phyloP scores from a whole-genome alignment of 2,113 vertebrate genomes.

The Megaptera novaeangliae region DNA sequence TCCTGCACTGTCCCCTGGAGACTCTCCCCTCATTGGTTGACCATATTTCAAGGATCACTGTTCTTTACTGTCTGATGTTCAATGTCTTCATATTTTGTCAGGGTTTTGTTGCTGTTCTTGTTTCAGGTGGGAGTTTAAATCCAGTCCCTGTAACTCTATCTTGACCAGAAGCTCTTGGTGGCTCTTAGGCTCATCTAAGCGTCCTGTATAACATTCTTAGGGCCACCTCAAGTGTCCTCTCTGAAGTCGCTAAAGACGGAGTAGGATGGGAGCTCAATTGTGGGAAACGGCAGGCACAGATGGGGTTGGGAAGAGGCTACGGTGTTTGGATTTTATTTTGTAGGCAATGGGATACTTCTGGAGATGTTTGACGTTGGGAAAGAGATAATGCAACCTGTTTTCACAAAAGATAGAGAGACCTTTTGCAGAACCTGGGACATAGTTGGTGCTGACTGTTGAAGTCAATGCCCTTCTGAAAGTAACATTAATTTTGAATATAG shows the following conservation, averaged over 20 bases:
- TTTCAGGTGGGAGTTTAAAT: neutral
- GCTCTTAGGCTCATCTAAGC: too few species aligned
- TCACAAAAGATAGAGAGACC: neutral
- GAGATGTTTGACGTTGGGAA: neutral
- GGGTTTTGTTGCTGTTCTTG: neutral
- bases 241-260: neutral
- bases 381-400: neutral
- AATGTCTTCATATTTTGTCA: neutral
- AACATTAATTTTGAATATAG: neutral
- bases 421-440: neutral
- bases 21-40: neutral
- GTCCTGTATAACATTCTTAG: neutral
- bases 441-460: neutral
- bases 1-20: neutral
- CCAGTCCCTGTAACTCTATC: neutral
- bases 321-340: neutral
- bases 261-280: neutral
- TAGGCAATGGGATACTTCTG: neutral
- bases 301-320: neutral
- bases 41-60: neutral
- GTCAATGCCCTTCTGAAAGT: neutral
- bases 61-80: neutral
- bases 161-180: neutral
- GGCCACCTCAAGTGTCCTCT: neutral
- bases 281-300: neutral